Conservation (phyloP, 2,888 invertebrate species). For the Caenorhabditis sp. region DNA sequence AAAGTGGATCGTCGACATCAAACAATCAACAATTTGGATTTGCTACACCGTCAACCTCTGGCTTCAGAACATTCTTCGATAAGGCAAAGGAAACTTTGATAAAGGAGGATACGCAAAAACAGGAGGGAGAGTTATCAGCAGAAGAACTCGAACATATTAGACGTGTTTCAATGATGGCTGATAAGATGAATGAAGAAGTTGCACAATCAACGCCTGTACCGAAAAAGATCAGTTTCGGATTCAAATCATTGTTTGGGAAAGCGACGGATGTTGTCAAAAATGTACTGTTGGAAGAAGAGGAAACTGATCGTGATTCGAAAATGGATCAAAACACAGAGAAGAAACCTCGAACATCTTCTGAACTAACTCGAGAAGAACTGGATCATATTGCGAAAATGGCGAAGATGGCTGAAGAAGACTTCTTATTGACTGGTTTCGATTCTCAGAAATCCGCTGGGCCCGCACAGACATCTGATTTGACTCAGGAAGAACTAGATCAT, state of each 20-base stretch:
- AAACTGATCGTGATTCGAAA: too few relatives aligned
- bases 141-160: slow-evolving; percentile 47
- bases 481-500: slow-evolving; percentile 38
- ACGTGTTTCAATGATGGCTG: slow-evolving; percentile 29
- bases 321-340: background rate
- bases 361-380: slow-evolving; percentile 43
- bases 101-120: slow-evolving; percentile 13
- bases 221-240: slow-evolving; percentile 13
- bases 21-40: slow-evolving; percentile 27
- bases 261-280: slow-evolving; percentile 37
- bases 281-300: slow-evolving; percentile 8
- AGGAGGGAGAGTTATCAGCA: slow-evolving; percentile 20
- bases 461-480: slow-evolving; percentile 15
- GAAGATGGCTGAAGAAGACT: slow-evolving; percentile 13
- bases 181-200: slow-evolving; percentile 22
- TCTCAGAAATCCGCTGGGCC: slow-evolving; percentile 3
- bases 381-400: slow-evolving; percentile 33
- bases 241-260: slow-evolving; percentile 43
- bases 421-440: too few relatives aligned
- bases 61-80: slow-evolving; percentile 38
- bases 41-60: slow-evolving; percentile 27
- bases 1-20: slow-evolving; percentile 27
- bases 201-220: background rate
- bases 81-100: slow-evolving; percentile 37
- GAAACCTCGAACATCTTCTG: too few relatives aligned